A percentile compares a stretch with the other conserved stretches of the same genome.
These are phyloP conservation scores for Chiloscyllium plagiosum DNA, from an alignment of 2,113 vertebrate genomes.

Conservation along the genomic window DNA sequence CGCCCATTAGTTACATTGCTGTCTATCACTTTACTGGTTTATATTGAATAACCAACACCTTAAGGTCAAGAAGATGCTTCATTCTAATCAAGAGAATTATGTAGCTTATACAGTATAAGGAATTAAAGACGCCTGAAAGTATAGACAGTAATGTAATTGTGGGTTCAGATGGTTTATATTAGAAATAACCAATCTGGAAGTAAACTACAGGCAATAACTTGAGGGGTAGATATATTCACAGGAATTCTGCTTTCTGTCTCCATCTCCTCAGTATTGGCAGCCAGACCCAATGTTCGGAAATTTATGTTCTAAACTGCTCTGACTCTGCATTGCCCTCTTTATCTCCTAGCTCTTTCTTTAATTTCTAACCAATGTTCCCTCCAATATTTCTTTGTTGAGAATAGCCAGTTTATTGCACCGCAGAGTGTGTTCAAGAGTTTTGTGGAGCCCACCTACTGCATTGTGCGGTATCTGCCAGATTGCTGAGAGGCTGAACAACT, in stretches of 20 bases:
- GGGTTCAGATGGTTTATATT: not conserved
- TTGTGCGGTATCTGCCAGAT: not conserved
- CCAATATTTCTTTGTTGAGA: not conserved
- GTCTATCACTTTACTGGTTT: not conserved
- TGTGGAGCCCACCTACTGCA: not conserved
- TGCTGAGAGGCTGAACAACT: not conserved
- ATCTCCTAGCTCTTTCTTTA: not conserved
- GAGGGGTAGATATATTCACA: not conserved
- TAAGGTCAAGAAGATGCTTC: not conserved
- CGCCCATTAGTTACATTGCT: not conserved
- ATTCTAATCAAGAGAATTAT: not conserved
- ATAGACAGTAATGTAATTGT: not conserved
- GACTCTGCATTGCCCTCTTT: not conserved
- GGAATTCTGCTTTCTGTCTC: not conserved
- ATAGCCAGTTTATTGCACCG: not conserved
- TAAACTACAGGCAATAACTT: not conserved
- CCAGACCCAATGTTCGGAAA: not conserved
- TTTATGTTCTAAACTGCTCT: not conserved
- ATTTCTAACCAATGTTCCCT: not conserved
- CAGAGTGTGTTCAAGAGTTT: not conserved
- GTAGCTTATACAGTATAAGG: not conserved
- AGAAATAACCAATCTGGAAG: not conserved
- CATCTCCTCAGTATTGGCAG: not conserved
- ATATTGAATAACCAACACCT: not conserved
- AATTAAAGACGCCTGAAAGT: not conserved